Percentiles rank a stretch among this genome's conserved stretches.
These are phyloP conservation scores for Paragorgia papillata DNA, from an alignment of 92 coral and sea anemone genomes.

Conservation along the genomic window DNA sequence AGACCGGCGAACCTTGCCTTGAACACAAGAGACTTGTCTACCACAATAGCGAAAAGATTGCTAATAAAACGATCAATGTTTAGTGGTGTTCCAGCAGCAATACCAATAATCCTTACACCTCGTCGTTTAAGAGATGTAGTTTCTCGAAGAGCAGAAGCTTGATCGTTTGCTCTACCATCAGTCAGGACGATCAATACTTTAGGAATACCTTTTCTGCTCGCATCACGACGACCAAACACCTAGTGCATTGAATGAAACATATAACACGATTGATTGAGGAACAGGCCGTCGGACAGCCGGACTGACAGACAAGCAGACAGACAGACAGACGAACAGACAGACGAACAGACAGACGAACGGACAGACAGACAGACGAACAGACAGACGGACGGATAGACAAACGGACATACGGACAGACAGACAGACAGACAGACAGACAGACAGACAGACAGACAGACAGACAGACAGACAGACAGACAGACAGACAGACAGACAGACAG, in stretches of 20 bases:
- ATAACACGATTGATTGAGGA: too few species aligned
- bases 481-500: too few species aligned
- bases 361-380: too few species aligned
- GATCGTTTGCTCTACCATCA: conserved; percentile 26
- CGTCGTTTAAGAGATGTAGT: conserved; percentile 19
- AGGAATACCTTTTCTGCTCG: conserved; percentile 5
- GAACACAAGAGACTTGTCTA: conserved; percentile 37
- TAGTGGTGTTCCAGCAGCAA: conserved; percentile 30
- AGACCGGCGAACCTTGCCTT: conserved; percentile 9
- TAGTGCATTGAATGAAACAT: background rate
- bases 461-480: too few species aligned
- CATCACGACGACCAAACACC: conserved; percentile 30
- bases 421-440: too few species aligned
- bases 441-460: too few species aligned
- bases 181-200: conserved; percentile 30
- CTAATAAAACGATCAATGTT: conserved; percentile 31
- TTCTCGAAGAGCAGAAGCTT: conserved; percentile 13
- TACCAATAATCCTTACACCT: conserved; percentile 34
- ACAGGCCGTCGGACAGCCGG: too few species aligned
- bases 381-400: too few species aligned
- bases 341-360: too few species aligned
- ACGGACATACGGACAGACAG: too few species aligned
- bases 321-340: too few species aligned
- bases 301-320: too few species aligned
- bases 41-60: conserved; percentile 31